phyloP scores from a whole-genome alignment of 64 coral and sea anemone genomes.

The Trachythela sp. region DNA sequence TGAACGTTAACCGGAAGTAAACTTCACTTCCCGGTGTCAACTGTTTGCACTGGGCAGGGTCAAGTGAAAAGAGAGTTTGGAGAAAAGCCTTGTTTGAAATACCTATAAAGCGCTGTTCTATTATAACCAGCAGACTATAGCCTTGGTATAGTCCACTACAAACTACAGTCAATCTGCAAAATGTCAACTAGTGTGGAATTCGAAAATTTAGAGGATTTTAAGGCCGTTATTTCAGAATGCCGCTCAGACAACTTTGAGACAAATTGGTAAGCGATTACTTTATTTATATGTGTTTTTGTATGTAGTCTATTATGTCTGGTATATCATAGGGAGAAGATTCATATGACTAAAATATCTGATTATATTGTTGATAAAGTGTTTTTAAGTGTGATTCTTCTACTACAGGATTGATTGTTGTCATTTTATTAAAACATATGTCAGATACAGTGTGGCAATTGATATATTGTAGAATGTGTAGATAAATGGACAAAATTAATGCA shows the following conservation, averaged over 20 bases:
- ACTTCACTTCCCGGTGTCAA: neutral
- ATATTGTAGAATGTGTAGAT: too few species aligned
- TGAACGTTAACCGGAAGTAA: neutral
- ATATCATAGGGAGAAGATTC: neutral
- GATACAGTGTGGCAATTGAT: too few species aligned
- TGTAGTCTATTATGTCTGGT: neutral
- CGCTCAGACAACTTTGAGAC: conserved; percentile 11
- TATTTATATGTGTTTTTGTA: neutral
- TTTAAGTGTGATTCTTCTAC: too few species aligned
- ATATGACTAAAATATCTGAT: neutral
- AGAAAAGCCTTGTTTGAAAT: neutral
- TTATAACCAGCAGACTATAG: neutral
- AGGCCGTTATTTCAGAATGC: neutral
- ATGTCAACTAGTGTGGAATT: neutral
- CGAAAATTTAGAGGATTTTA: neutral
- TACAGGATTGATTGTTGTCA: too few species aligned
- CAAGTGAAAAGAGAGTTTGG: neutral
- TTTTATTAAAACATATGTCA: too few species aligned
- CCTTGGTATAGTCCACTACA: neutral
- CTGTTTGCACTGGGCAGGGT: conserved; percentile 1
- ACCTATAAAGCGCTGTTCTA: neutral
- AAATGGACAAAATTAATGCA: too few species aligned
- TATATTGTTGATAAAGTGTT: too few species aligned
- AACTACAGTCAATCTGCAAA: neutral
- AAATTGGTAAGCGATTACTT: neutral